Evolutionary conservation across 2,113 vertebrate species (phyloP).

Genomic region (Dromaius novaehollandiae): DNA sequence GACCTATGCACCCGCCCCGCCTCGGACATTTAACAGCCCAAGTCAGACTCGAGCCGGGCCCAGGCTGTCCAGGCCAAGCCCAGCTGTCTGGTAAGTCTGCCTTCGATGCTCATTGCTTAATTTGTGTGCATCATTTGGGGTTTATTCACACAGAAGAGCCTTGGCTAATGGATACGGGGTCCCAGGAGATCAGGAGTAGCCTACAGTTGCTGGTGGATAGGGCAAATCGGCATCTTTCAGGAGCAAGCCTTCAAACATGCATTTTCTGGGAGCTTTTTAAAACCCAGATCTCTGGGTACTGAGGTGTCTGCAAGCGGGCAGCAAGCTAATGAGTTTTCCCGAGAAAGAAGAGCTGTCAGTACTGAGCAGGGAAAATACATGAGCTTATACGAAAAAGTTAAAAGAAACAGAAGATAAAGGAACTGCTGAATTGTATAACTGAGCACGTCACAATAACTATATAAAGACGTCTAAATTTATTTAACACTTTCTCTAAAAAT

Average conservation of each 20-base stretch:
- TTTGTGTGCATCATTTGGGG: rapidly evolving
- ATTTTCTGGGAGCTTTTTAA: not conserved
- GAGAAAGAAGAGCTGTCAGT: not conserved
- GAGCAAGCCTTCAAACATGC: not conserved
- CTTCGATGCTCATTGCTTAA: rapidly evolving
- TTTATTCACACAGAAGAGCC: not conserved
- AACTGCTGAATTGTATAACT: not conserved
- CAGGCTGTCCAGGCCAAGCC: no score
- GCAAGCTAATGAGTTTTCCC: not conserved
- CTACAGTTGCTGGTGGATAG: not conserved
- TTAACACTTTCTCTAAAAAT: not conserved
- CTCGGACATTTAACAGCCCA: no score
- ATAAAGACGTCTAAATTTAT: not conserved
- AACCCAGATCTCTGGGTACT: not conserved
- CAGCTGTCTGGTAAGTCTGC: not conserved
- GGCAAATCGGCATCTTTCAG: not conserved
- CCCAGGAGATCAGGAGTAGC: not conserved
- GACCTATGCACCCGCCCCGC: no score
- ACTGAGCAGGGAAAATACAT: not conserved
- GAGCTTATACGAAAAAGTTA: not conserved
- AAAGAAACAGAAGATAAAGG: not conserved
- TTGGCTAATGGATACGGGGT: rapidly evolving
- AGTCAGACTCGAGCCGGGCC: no score
- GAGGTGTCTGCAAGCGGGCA: not conserved
- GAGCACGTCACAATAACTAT: not conserved